Conservation (phyloP, 1,140 invertebrate genomes). For the Andricus grossulariae region DNA sequence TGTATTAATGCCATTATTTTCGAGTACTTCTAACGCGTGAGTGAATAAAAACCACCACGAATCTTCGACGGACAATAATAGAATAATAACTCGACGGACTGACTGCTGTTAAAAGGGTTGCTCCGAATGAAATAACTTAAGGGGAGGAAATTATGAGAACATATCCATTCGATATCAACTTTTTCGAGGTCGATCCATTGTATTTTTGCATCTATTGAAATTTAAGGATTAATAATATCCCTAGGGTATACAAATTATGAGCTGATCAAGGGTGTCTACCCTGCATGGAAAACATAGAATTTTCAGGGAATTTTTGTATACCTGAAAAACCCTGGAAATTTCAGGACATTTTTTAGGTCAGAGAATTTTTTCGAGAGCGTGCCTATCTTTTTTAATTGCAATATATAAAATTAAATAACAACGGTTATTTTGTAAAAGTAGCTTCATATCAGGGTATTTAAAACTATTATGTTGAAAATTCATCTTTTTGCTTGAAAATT, state of each 20-base stretch:
- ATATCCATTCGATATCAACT: conserved; percentile 3
- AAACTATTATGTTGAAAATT: too few species aligned
- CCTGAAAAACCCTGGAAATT: too few species aligned
- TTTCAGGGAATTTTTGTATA: too few species aligned
- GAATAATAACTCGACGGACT: conserved; percentile 29
- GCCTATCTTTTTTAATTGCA: too few species aligned
- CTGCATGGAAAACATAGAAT: too few species aligned
- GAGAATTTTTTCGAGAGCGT: too few species aligned
- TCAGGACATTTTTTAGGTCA: too few species aligned
- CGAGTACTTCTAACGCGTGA: neutral
- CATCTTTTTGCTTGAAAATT: too few species aligned
- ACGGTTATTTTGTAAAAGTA: too few species aligned
- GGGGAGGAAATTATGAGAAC: conserved; percentile 10
- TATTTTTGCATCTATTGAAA: conserved; percentile 6
- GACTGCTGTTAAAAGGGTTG: conserved; percentile 41
- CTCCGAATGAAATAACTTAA: conserved; percentile 39
- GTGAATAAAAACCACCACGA: neutral
- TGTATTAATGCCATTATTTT: neutral
- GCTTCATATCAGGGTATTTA: too few species aligned
- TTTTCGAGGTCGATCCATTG: neutral
- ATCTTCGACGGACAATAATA: conserved; percentile 11
- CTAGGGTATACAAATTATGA: neutral
- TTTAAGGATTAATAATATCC: conserved; percentile 10
- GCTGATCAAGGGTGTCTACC: neutral
- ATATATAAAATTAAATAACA: too few species aligned